These are phyloP conservation scores for Drosophila punjabiensis DNA, from an alignment of 1,140 invertebrate species.

Conservation along the genomic window DNA sequence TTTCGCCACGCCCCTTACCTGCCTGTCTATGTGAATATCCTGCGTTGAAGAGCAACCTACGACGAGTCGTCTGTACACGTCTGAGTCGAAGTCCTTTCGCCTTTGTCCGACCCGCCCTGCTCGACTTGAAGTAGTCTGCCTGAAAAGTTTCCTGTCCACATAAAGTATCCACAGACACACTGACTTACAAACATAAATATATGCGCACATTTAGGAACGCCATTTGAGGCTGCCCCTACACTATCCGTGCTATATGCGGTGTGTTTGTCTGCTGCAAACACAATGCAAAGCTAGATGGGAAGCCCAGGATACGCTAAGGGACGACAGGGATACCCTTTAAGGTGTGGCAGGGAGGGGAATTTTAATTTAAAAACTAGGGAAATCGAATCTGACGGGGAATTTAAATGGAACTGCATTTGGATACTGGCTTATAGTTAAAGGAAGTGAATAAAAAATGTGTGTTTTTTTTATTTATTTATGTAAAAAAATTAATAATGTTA, in stretches of 20 bases:
- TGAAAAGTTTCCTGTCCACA: conserved; percentile 54
- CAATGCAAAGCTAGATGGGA: conserved; percentile 34
- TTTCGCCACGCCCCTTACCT: conserved; percentile 31
- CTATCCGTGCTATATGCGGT: conserved; percentile 14
- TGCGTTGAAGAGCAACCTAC: conserved; percentile 15
- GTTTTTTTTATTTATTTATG: background rate
- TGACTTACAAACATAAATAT: conserved; percentile 44
- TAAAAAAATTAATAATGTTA: background rate
- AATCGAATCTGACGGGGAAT: too few species aligned
- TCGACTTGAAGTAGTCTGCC: conserved; percentile 52
- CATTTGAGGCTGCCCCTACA: conserved; percentile 18
- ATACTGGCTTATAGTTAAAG: background rate
- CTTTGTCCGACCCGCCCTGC: conserved; percentile 27
- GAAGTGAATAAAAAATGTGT: background rate
- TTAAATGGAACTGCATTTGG: background rate
- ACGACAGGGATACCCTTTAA: conserved; percentile 5
- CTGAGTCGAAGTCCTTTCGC: conserved; percentile 32
- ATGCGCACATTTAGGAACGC: conserved; percentile 34
- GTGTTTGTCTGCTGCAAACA: conserved; percentile 54
- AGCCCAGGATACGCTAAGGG: background rate
- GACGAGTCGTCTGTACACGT: conserved; percentile 33
- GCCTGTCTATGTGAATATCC: conserved; percentile 23
- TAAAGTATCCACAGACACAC: conserved; percentile 45
- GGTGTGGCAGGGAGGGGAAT: background rate
- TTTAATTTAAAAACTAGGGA: background rate